phyloP scores from a whole-genome alignment of 1,140 invertebrate species.

The Pseudachorutes palmiensis region DNA sequence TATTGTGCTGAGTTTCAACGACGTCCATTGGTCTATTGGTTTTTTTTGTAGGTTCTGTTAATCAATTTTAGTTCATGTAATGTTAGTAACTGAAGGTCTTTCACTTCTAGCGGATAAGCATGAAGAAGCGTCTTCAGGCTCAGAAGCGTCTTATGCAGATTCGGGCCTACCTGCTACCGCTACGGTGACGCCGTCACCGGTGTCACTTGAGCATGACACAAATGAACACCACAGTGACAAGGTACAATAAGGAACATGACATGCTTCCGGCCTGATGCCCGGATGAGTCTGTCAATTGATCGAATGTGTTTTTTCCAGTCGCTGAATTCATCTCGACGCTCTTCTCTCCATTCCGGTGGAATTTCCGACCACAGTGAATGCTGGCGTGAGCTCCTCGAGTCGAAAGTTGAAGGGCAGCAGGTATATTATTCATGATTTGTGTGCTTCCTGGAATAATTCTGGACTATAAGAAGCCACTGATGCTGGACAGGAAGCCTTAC shows the following conservation, averaged over 20 bases:
- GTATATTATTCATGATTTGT: neutral
- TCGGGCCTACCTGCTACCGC: conserved; percentile 33
- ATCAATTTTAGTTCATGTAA: no score
- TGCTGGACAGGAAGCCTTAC: no score
- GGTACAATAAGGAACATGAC: no score
- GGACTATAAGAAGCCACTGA: no score
- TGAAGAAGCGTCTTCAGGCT: conserved; percentile 30
- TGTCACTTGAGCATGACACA: conserved; percentile 14
- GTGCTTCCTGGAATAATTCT: no score
- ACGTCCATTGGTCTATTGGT: no score
- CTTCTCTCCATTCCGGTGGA: conserved; percentile 25
- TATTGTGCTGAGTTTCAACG: no score
- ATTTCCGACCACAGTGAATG: conserved; percentile 23
- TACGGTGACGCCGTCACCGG: conserved; percentile 33
- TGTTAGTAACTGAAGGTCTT: no score
- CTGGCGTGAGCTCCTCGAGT: conserved; percentile 28
- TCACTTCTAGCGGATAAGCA: conserved; percentile 16
- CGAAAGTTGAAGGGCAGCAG: conserved; percentile 26
- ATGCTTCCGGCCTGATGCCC: no score
- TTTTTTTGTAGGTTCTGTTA: no score
- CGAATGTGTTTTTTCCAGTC: conserved; percentile 6
- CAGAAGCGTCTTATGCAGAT: conserved; percentile 33
- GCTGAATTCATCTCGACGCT: conserved; percentile 25
- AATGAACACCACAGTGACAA: conserved; percentile 5
- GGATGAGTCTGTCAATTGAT: conserved; percentile 14